A percentile compares a stretch with the other conserved stretches of the same genome.
Evolutionary conservation across 2,113 vertebrate species (phyloP).

Genomic region (Meles meles): DNA sequence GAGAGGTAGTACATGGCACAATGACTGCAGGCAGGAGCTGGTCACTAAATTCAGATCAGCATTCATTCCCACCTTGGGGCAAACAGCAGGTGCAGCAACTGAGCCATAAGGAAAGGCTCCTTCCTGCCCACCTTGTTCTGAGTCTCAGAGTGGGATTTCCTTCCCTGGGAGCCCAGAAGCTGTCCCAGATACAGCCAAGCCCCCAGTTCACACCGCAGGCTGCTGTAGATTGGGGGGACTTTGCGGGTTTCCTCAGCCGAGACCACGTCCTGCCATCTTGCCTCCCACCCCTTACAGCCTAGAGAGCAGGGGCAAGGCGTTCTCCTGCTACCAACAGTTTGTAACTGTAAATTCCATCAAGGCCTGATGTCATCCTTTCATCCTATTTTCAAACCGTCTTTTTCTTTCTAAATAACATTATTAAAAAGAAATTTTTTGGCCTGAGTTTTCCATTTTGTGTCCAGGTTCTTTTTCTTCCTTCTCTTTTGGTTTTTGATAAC

Average conservation of each 20-base stretch:
- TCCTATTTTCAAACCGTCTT: background rate
- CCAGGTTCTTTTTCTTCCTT: background rate
- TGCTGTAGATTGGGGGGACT: background rate
- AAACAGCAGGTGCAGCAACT: background rate
- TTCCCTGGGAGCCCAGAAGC: background rate
- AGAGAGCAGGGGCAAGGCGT: background rate
- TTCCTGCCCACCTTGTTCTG: background rate
- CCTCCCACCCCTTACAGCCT: background rate
- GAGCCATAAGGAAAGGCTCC: background rate
- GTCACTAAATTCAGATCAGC: background rate
- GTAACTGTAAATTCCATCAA: background rate
- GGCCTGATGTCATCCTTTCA: background rate
- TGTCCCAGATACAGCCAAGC: background rate
- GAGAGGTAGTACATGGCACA: background rate
- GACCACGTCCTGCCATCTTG: background rate
- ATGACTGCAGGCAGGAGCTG: background rate
- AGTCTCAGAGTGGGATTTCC: background rate
- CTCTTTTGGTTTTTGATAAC: background rate
- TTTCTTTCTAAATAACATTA: background rate
- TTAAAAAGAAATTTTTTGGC: background rate
- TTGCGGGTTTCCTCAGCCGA: background rate
- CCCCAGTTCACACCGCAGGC: background rate
- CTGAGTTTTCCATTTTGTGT: background rate
- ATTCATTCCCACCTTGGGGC: background rate
- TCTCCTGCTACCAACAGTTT: background rate